Conservation (phyloP, 2,888 invertebrate genomes). For the Calephelis perditalis region DNA sequence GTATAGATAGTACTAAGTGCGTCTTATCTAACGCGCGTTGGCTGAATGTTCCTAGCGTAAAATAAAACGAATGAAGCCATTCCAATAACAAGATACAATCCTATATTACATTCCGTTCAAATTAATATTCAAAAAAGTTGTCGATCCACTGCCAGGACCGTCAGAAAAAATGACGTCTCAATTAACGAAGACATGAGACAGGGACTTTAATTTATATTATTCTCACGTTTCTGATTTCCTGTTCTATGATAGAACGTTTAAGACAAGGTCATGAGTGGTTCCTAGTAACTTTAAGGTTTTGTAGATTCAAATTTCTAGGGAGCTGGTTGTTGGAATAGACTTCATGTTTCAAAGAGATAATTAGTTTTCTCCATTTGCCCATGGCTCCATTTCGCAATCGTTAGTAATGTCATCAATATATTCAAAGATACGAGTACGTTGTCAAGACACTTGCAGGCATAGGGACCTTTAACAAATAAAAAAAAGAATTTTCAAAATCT, state of each 20-base stretch:
- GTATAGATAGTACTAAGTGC: not conserved
- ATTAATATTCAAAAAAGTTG: not conserved
- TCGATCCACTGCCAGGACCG: conserved; percentile 28
- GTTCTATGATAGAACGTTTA: conserved; percentile 38
- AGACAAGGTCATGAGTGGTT: conserved; percentile 13
- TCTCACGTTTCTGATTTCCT: conserved; percentile 74
- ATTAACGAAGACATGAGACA: conserved; percentile 54
- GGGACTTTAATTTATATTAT: conserved; percentile 65
- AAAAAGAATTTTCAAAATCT: too few relatives aligned
- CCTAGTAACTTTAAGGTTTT: not conserved
- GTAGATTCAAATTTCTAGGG: too few relatives aligned
- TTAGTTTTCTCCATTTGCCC: too few relatives aligned
- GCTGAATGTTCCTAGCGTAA: not conserved
- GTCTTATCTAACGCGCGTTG: conserved; percentile 1
- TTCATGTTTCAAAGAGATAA: too few relatives aligned
- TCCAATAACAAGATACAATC: conserved; percentile 8
- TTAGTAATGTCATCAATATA: too few relatives aligned
- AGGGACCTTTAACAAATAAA: too few relatives aligned
- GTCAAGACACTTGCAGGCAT: too few relatives aligned
- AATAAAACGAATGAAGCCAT: conserved; percentile 1
- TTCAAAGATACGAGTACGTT: too few relatives aligned
- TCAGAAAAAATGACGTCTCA: conserved; percentile 76
- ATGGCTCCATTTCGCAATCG: too few relatives aligned
- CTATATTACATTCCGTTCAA: conserved; percentile 7
- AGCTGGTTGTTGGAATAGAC: too few relatives aligned